phyloP scores from a whole-genome alignment of 2,888 invertebrate genomes.

The Tigriopus californicus region DNA sequence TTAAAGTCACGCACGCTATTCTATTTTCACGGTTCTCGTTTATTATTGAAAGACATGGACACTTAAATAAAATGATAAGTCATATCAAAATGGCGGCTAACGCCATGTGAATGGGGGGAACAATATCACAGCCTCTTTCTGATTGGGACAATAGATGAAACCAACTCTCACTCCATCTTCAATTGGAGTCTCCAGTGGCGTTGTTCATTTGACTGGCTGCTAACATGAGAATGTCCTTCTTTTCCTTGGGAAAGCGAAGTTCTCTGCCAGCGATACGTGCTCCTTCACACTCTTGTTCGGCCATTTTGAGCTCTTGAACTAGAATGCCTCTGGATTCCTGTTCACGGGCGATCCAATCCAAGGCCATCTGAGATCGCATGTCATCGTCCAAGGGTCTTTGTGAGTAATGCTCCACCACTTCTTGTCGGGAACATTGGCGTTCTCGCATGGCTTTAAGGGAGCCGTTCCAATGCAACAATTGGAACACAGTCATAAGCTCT shows the following conservation, averaged over 20 bases:
- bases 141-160: no score
- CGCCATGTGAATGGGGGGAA: no score
- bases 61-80: no score
- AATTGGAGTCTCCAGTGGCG: no score
- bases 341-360: slow-evolving; percentile 66
- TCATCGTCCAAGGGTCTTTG: slow-evolving; percentile 78
- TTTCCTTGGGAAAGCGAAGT: slow-evolving; percentile 81
- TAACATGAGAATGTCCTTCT: slow-evolving; percentile 75
- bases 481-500: slow-evolving; percentile 93
- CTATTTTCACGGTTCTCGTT: no score
- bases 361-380: slow-evolving; percentile 87
- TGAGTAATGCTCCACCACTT: slow-evolving; percentile 76
- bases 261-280: slow-evolving; percentile 74
- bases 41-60: no score
- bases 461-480: slow-evolving; percentile 90
- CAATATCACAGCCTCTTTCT: no score
- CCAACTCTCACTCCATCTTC: no score
- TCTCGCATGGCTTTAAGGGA: slow-evolving; percentile 85
- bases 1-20: no score
- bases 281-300: slow-evolving; percentile 66
- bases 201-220: slow-evolving; percentile 55
- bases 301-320: slow-evolving; percentile 56
- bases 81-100: no score
- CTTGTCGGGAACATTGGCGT: slow-evolving; percentile 79
- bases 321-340: slow-evolving; percentile 40